These are phyloP conservation scores for Erebia aethiops DNA, from an alignment of 2,888 invertebrate genomes.

Conservation along the genomic window DNA sequence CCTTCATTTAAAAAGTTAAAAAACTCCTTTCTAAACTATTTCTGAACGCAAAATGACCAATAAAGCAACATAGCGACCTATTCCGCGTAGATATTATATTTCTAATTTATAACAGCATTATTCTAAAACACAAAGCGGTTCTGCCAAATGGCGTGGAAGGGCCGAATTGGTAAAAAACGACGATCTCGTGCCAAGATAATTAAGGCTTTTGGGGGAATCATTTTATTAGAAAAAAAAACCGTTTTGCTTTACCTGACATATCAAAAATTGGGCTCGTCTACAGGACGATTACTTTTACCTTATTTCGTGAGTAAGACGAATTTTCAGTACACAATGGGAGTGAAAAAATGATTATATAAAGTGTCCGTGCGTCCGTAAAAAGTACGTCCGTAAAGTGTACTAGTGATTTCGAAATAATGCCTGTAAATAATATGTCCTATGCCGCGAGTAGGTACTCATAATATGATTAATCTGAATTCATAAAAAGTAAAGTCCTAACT, in stretches of 20 bases:
- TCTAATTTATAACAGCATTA: constrained; percentile 47
- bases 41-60: constrained; percentile 31
- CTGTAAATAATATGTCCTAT: too few relatives aligned
- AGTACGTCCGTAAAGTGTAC: too few relatives aligned
- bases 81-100: constrained; percentile 42
- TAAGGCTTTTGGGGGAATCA: constrained; percentile 73
- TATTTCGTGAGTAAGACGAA: background rate
- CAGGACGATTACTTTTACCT: constrained; percentile 44
- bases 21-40: background rate
- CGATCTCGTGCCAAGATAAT: constrained; percentile 80
- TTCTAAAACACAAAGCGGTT: constrained; percentile 51
- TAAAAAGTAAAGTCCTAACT: too few relatives aligned
- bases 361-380: too few relatives aligned
- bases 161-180: constrained; percentile 65
- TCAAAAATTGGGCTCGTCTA: constrained; percentile 59
- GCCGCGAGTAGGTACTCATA: too few relatives aligned
- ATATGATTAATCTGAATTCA: too few relatives aligned
- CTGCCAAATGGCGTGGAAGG: constrained; percentile 73
- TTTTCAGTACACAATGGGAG: too few relatives aligned
- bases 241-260: constrained; percentile 77
- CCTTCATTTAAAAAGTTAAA: background rate
- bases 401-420: too few relatives aligned
- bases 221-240: constrained; percentile 70
- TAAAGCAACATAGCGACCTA: constrained; percentile 30
- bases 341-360: too few relatives aligned